phyloP scores from a whole-genome alignment of 2,797 vertebrate species.

The Onychomys arenicola region DNA sequence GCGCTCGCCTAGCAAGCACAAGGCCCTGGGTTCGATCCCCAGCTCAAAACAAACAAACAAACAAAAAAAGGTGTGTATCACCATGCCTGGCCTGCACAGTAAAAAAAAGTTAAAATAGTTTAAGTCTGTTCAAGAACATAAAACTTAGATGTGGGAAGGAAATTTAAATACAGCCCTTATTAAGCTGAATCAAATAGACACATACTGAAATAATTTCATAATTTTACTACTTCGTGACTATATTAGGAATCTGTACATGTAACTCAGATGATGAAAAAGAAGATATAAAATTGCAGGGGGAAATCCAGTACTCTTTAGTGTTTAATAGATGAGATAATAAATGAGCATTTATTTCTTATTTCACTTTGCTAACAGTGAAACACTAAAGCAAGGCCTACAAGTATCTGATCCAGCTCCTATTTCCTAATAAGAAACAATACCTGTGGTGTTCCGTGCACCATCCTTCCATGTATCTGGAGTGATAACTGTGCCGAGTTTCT shows the following conservation, averaged over 20 bases:
- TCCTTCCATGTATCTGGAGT: conserved; percentile 99
- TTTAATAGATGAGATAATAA: neutral
- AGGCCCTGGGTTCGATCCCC: no score
- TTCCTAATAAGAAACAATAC: conserved; percentile 83
- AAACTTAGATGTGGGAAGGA: conserved; percentile 40
- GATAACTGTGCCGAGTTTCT: conserved; percentile 97
- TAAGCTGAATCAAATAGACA: conserved; percentile 45
- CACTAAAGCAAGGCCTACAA: conserved; percentile 25
- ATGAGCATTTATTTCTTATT: neutral
- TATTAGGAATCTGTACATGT: neutral
- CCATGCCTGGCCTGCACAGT: neutral
- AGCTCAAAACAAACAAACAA: no score
- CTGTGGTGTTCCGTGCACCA: conserved; percentile 98
- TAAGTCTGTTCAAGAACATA: conserved; percentile 49
- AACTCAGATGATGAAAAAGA: conserved; percentile 43
- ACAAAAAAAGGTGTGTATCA: neutral
- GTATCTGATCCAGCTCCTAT: neutral
- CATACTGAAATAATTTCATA: conserved; percentile 44
- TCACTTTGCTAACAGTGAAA: conserved; percentile 52
- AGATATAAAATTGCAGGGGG: neutral
- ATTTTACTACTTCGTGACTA: conserved; percentile 17
- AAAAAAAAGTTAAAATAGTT: conserved; percentile 1
- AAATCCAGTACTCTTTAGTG: conserved; percentile 8
- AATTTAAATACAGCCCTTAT: conserved; percentile 8
- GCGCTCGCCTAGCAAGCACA: no score